These are phyloP conservation scores for Anoplius nigerrimus DNA, from an alignment of 2,888 invertebrate species.

Conservation along the genomic window DNA sequence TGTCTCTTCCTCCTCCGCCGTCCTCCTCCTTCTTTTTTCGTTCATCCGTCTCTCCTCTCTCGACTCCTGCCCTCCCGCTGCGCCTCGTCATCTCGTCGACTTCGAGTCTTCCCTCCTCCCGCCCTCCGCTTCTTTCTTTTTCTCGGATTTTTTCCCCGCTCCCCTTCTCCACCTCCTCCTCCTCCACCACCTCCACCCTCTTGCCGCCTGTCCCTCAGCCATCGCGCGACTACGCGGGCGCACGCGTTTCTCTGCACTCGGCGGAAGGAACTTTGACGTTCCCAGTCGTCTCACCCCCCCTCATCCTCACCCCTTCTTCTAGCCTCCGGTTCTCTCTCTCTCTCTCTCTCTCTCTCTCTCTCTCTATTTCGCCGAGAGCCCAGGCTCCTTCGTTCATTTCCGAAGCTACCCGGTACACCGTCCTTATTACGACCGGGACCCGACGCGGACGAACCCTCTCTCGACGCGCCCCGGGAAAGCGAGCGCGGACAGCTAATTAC, in stretches of 20 bases:
- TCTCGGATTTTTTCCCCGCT: constrained; percentile 26
- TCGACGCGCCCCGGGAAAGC: constrained; percentile 20
- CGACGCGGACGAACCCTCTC: constrained; percentile 24
- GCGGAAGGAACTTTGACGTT: constrained; percentile 41
- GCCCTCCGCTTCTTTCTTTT: constrained; percentile 2
- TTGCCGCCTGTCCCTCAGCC: too few relatives aligned
- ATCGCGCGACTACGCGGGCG: not conserved
- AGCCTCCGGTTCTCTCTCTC: constrained; percentile 14
- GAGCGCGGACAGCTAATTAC: constrained; percentile 35
- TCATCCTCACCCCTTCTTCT: constrained; percentile 19
- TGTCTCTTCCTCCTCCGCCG: constrained; percentile 20
- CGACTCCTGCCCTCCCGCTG: constrained; percentile 17
- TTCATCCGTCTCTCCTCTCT: constrained; percentile 33
- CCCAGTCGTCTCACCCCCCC: constrained; percentile 10
- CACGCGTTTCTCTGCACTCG: constrained; percentile 22
- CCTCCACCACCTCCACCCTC: too few relatives aligned
- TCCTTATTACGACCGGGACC: constrained; percentile 27
- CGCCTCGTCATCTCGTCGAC: constrained; percentile 25
- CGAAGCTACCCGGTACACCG: constrained; percentile 12
- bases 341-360: constrained; percentile 23
- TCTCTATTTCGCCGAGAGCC: constrained; percentile 24
- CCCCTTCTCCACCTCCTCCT: constrained; percentile 18
- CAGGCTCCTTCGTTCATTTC: not conserved
- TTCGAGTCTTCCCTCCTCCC: constrained; percentile 7
- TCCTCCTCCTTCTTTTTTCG: constrained; percentile 18